Evolutionary conservation across 2,888 invertebrate genomes (phyloP), one percentile per base, ranked within the genome.

Genomic region (Caenorhabditis becei): DNA sequence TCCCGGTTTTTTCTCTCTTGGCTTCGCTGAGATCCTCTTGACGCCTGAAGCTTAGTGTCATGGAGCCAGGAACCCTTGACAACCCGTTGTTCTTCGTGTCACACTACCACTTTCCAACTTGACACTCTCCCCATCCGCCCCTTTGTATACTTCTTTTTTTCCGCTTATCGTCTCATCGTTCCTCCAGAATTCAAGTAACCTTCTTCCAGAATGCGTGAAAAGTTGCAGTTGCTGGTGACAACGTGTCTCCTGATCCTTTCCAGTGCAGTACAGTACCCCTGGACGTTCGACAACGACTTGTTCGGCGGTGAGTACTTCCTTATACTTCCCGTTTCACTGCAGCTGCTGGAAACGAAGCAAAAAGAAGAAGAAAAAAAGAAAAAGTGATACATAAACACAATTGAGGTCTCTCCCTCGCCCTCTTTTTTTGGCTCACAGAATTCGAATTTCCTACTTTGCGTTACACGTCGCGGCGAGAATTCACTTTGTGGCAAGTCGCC

Each of bases 211-310:
- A 74, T 74, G 74, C 65, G 59, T 16, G 49, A 66, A 74, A 74
- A 66, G 66, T 51, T 74, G 24, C 20, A 58, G 37, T 10, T 74
- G 5, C 18, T 75, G 14, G 61, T 26, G 44, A 61, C 62, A 10
- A 41, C 54, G 1, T 26, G 59, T 11, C 53, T 75, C 8, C 44
- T 62, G 8, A 26, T 24, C 14, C 24, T 54, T 11, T 23, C 61
- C 5, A 32, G 26, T 14, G 77, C 70, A n/a, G 75, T 80, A 56
- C 80, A 87, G 54, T 88, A 88, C 62, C 89, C 89, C 23, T 89
- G 89, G 89, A 89, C 89, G 1, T 89, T 89, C 66, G 89, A 89
- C 80, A 88, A 87, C 77, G 89, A 89, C 66, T 78, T 89, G 16
- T 89, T 89, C 70, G 89, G 89, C 84, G 89, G 89, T 89, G 24